These are phyloP conservation scores for Benitochromis conjunctus DNA, from an alignment of 2,113 vertebrate species.

Conservation along the genomic window DNA sequence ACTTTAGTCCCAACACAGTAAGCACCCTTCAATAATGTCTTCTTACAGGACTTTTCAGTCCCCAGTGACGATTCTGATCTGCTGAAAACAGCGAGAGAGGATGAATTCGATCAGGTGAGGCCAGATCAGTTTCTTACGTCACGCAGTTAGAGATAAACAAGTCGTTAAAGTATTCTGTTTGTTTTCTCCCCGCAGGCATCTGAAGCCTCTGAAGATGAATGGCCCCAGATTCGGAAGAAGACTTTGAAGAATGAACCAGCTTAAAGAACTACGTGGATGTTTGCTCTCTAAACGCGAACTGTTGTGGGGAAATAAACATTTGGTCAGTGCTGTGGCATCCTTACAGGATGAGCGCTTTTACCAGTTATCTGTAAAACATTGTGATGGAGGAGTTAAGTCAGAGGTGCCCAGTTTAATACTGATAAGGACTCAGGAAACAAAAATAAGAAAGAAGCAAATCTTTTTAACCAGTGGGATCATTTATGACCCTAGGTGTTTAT, in stretches of 20 bases:
- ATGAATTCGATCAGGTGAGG: slow-evolving; percentile 58
- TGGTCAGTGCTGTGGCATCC: neutral
- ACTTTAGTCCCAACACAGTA: neutral
- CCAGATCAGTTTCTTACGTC: neutral
- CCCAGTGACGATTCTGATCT: slow-evolving; percentile 4
- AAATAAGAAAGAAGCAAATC: neutral
- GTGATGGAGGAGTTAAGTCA: neutral
- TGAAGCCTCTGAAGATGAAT: slow-evolving; percentile 35
- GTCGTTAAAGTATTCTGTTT: neutral
- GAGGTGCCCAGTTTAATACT: neutral
- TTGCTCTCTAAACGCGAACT: neutral
- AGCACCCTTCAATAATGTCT: neutral
- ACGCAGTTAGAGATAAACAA: neutral
- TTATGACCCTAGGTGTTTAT: neutral
- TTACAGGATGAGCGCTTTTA: neutral
- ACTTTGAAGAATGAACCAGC: neutral
- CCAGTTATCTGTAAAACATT: neutral
- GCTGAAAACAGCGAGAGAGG: neutral
- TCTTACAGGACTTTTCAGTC: slow-evolving; percentile 15
- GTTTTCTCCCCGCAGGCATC: slow-evolving; percentile 18
- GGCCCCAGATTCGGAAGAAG: neutral
- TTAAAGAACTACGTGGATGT: neutral
- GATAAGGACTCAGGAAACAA: fast-evolving
- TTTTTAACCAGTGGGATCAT: neutral
- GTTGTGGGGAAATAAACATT: neutral